Evolutionary conservation across 2,888 invertebrate species (phyloP), one percentile per base, ranked within the genome.

Genomic region (Vanessa cardui): DNA sequence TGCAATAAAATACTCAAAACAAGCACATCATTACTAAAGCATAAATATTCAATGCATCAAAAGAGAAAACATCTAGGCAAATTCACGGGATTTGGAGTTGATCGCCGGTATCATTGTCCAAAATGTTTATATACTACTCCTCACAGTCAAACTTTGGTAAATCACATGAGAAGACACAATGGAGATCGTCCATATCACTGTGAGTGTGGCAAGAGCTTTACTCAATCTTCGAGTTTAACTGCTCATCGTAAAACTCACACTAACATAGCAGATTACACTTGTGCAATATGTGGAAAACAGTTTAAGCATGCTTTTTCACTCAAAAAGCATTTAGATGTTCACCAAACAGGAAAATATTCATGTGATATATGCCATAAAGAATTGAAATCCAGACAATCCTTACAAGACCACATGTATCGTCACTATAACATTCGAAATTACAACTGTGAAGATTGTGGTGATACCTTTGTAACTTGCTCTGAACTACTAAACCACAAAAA

Each of bases 381-480:
- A 46, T 78, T 93, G 20, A 93, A 93, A 79, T 86, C 91, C 0
- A 87, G 86, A 60, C 83, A 85, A 58, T 84, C 88, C 12, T 78
- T 92, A 18, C 82, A 84, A 66, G 84, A 84, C 58, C 93, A 93
- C 69, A 85, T 89, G 80, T 83, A 85, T 64, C 80, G 93, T 47
- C 93, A 93, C 78, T 86, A 87, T 61, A 92, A 92, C 72, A 85
- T 93, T 54, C 82, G 82, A 58, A 90, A 93, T 74, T 93, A 82
- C 67, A 93, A 83, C 67, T 93, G 93, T 80, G 92, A 93, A 74
- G 88, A 88, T 49, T 93, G 93, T 79, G 93, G 93, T 15, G 83
- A 83, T 54, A 89, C 87, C 58, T 93, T 93, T 84, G 88, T 93
- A 3, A 90, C 93, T 52, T 83, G 84, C 59, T 88, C 92, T 31